Percentiles rank a stretch among this genome's conserved stretches.
Conservation (phyloP, 2,888 invertebrate species). For the Temnothorax unifasciatus region DNA sequence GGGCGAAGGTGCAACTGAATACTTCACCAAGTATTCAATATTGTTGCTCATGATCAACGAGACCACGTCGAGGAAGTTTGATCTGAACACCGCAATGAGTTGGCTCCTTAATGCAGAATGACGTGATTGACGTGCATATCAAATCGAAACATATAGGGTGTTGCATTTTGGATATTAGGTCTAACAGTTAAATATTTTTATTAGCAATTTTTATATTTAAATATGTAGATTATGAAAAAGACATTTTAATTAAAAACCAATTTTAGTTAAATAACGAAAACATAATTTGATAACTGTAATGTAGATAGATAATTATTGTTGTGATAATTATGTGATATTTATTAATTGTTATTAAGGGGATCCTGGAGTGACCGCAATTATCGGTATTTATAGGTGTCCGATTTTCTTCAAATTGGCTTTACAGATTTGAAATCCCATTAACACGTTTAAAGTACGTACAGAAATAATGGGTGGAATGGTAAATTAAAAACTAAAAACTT, state of each 20-base stretch:
- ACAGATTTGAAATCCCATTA: too few relatives aligned
- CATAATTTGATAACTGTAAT: not conserved
- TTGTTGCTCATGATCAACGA: slow-evolving; percentile 75
- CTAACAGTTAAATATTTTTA: not conserved
- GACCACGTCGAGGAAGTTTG: slow-evolving; percentile 42
- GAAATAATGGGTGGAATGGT: too few relatives aligned
- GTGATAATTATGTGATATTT: not conserved
- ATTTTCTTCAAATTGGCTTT: too few relatives aligned
- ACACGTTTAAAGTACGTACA: too few relatives aligned
- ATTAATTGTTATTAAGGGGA: not conserved
- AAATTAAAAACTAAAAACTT: too few relatives aligned
- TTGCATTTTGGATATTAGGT: not conserved
- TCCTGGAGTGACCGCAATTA: too few relatives aligned
- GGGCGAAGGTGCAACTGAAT: slow-evolving; percentile 82
- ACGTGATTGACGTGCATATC: slow-evolving; percentile 22
- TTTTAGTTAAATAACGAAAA: not conserved
- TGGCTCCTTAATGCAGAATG: not conserved
- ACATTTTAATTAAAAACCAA: not conserved
- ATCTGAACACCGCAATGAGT: slow-evolving; percentile 48
- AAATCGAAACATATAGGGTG: slow-evolving; percentile 14
- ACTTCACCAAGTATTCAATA: slow-evolving; percentile 79
- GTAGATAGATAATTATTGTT: not conserved
- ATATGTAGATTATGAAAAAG: not conserved
- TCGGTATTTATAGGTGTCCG: too few relatives aligned
- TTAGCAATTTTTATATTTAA: not conserved